These are phyloP conservation scores for Hyperoplus immaculatus DNA, from an alignment of 2,797 vertebrate genomes.

Conservation along the genomic window DNA sequence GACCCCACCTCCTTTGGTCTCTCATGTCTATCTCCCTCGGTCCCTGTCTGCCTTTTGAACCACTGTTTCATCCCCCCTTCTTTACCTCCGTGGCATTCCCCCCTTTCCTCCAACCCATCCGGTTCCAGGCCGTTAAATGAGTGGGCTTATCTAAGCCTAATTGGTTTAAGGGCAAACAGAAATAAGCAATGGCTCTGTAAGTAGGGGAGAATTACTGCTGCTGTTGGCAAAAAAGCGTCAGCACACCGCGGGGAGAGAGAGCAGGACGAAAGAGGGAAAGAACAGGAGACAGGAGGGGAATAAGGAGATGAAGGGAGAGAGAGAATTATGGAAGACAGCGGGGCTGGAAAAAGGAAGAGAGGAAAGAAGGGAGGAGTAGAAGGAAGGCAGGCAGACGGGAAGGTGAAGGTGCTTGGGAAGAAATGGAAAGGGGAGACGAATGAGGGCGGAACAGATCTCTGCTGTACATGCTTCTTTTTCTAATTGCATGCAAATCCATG, in stretches of 20 bases:
- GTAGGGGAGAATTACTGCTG: slow-evolving; percentile 80
- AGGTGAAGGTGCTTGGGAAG: slow-evolving; percentile 35
- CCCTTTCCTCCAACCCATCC: slow-evolving; percentile 46
- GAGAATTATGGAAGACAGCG: slow-evolving; percentile 50
- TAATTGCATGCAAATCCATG: slow-evolving; percentile 52
- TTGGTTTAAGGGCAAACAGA: slow-evolving; percentile 87
- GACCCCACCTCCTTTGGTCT: slow-evolving; percentile 56
- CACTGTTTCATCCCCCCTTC: slow-evolving; percentile 43
- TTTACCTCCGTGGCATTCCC: not conserved
- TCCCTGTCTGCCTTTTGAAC: slow-evolving; percentile 47
- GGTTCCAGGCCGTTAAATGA: slow-evolving; percentile 79
- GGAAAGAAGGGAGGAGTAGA: slow-evolving; percentile 22
- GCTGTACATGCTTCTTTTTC: slow-evolving; percentile 38
- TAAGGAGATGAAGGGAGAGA: slow-evolving; percentile 47
- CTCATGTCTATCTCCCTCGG: slow-evolving; percentile 34
- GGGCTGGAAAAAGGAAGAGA: not conserved
- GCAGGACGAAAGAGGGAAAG: slow-evolving; percentile 10
- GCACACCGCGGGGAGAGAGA: slow-evolving; percentile 44
- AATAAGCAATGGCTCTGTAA: slow-evolving; percentile 79
- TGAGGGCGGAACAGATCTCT: slow-evolving; percentile 35
- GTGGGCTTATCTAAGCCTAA: slow-evolving; percentile 80
- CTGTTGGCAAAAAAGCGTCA: slow-evolving; percentile 77
- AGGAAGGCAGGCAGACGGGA: slow-evolving; percentile 17
- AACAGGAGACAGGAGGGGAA: slow-evolving; percentile 8
- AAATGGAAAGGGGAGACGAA: slow-evolving; percentile 45